These are phyloP conservation scores for Leptobrachium leishanense DNA, from an alignment of 2,113 vertebrate species.

Conservation along the genomic window DNA sequence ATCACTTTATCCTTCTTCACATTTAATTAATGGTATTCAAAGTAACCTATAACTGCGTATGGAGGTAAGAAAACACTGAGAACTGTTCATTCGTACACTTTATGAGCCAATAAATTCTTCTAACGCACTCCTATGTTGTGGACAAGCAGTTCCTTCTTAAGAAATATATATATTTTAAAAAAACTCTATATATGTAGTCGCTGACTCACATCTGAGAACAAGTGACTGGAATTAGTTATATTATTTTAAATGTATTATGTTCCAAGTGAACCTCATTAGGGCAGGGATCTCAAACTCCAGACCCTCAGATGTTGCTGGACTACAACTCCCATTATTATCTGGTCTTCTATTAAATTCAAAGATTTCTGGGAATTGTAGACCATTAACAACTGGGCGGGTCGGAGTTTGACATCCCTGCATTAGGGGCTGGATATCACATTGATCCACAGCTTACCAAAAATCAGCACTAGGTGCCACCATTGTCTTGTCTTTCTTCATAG, in stretches of 20 bases:
- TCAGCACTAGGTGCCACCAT: too few relatives aligned
- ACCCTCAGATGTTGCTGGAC: too few relatives aligned
- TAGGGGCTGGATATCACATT: too few relatives aligned
- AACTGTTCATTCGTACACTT: conserved; percentile 14
- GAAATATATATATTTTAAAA: conserved; percentile 4
- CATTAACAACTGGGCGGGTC: too few relatives aligned
- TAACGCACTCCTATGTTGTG: conserved; percentile 28
- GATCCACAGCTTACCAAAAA: too few relatives aligned
- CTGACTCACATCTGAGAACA: background rate
- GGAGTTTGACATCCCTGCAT: too few relatives aligned
- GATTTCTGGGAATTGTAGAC: too few relatives aligned
- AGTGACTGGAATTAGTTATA: background rate
- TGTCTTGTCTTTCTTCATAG: too few relatives aligned
- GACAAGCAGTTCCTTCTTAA: background rate
- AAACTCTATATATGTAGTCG: background rate
- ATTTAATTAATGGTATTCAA: conserved; percentile 27
- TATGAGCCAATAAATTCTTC: conserved; percentile 18
- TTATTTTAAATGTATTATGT: background rate
- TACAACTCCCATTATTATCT: too few relatives aligned
- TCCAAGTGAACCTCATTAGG: background rate
- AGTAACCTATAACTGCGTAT: conserved; percentile 22
- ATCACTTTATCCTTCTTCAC: conserved; percentile 2
- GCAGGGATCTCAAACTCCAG: too few relatives aligned
- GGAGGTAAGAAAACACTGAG: conserved; percentile 25
- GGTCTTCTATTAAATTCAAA: too few relatives aligned